These are phyloP conservation scores for Drosophila virilis DNA, from an alignment of 1,140 invertebrate genomes.

Conservation along the genomic window DNA sequence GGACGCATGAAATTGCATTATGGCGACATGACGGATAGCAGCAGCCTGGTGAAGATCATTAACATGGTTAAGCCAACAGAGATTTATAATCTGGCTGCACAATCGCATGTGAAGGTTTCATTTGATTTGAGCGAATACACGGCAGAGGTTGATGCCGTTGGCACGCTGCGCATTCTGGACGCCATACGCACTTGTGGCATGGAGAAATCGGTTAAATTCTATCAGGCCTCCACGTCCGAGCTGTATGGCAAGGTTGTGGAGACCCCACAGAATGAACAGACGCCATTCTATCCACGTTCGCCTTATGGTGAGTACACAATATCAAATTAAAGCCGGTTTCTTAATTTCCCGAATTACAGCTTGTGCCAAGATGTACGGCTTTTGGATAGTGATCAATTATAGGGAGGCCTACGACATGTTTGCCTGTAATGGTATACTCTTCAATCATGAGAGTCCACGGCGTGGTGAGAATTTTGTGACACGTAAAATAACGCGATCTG, in stretches of 20 bases:
- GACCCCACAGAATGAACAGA: conserved; percentile 98
- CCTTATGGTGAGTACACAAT: conserved; percentile 94
- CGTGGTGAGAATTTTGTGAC: conserved; percentile 99
- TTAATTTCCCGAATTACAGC: conserved; percentile 86
- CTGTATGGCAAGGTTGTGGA: conserved; percentile 99
- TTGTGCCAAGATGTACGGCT: conserved; percentile 99
- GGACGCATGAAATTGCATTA: conserved; percentile 98
- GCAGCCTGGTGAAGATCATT: conserved; percentile 98
- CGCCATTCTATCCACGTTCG: conserved; percentile 99
- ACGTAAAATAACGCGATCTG: conserved; percentile 98
- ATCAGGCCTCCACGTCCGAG: conserved; percentile 99
- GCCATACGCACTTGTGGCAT: conserved; percentile 97
- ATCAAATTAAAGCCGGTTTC: neutral
- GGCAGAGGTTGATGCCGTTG: conserved; percentile 99
- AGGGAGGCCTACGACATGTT: conserved; percentile 99
- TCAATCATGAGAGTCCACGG: conserved; percentile 99
- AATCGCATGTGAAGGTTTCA: conserved; percentile 99
- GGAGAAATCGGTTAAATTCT: conserved; percentile 94
- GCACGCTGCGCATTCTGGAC: conserved; percentile 96
- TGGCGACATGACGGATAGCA: conserved; percentile 99
- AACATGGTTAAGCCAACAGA: conserved; percentile 94
- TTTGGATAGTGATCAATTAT: conserved; percentile 99
- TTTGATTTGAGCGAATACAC: conserved; percentile 99
- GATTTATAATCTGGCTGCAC: conserved; percentile 99
- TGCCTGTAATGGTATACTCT: conserved; percentile 99